Percentiles rank a stretch among this genome's conserved stretches.
phyloP scores from a whole-genome alignment of 92 coral and sea anemone genomes.

The Diadumene lineata region DNA sequence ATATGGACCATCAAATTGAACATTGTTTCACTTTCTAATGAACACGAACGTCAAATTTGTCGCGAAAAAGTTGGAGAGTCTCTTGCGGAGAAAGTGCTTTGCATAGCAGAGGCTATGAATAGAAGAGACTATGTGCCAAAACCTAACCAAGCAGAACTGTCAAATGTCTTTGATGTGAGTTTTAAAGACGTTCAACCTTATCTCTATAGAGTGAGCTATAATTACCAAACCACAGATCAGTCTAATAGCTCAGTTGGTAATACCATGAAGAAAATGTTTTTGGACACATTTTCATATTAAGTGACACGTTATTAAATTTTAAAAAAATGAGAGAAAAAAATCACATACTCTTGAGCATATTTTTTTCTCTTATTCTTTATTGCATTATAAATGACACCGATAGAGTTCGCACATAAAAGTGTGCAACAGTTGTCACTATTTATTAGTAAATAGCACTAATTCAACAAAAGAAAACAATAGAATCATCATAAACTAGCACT shows the following conservation, averaged over 20 bases:
- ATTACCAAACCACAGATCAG: conserved; percentile 75
- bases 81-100: conserved; percentile 84
- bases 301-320: too few species aligned
- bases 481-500: too few species aligned
- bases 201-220: conserved; percentile 70
- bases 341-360: too few species aligned
- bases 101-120: conserved; percentile 94
- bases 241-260: conserved; percentile 80
- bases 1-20: conserved; percentile 90
- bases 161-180: conserved; percentile 88
- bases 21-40: conserved; percentile 70
- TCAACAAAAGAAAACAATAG: too few species aligned
- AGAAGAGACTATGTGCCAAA: conserved; percentile 93
- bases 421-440: too few species aligned
- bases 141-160: conserved; percentile 86
- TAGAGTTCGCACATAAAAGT: too few species aligned
- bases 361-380: too few species aligned
- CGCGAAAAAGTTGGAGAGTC: conserved; percentile 95
- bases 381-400: too few species aligned
- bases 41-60: conserved; percentile 88
- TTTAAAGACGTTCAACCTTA: conserved; percentile 86
- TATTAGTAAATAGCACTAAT: too few species aligned
- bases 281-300: conserved; percentile 90
- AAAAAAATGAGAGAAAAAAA: too few species aligned
- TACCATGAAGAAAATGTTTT: conserved; percentile 82